phyloP scores from a whole-genome alignment of 1,140 invertebrate species.

The Magallana gigas region DNA sequence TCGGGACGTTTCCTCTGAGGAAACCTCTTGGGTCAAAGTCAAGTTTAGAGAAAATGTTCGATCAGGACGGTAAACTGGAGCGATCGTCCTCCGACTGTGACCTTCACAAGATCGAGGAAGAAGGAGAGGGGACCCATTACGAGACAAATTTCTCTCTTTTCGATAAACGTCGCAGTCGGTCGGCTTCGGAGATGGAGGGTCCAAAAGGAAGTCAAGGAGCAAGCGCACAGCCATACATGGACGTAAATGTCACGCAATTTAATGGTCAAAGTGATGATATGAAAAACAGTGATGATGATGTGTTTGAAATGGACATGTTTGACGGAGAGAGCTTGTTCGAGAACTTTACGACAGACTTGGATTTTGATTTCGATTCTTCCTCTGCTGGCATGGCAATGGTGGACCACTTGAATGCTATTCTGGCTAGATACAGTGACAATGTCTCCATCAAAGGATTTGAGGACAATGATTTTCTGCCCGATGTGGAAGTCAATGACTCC shows the following conservation, averaged over 20 bases:
- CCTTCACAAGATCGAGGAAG: constrained; percentile 31
- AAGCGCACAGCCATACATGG: constrained; percentile 41
- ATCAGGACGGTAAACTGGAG: constrained; percentile 19
- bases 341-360: constrained; percentile 29
- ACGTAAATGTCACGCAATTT: constrained; percentile 41
- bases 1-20: constrained; percentile 72
- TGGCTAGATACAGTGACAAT: constrained; percentile 66
- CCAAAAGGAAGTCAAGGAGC: background rate
- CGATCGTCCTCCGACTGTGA: constrained; percentile 35
- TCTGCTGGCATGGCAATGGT: constrained; percentile 68
- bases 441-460: constrained; percentile 51
- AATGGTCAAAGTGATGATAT: constrained; percentile 3
- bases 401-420: constrained; percentile 71
- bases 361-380: constrained; percentile 65
- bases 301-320: constrained; percentile 52
- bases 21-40: constrained; percentile 53
- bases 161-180: constrained; percentile 18
- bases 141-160: constrained; percentile 44
- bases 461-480: constrained; percentile 53
- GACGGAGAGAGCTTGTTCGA: constrained; percentile 49
- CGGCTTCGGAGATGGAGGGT: constrained; percentile 27
- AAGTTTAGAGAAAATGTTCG: constrained; percentile 47
- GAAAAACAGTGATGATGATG: constrained; percentile 34
- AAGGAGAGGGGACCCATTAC: background rate
- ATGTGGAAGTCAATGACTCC: constrained; percentile 34